Base-by-base conservation (phyloP, 2,888 invertebrate species). In the Geotrupes spiniger region DNA sequence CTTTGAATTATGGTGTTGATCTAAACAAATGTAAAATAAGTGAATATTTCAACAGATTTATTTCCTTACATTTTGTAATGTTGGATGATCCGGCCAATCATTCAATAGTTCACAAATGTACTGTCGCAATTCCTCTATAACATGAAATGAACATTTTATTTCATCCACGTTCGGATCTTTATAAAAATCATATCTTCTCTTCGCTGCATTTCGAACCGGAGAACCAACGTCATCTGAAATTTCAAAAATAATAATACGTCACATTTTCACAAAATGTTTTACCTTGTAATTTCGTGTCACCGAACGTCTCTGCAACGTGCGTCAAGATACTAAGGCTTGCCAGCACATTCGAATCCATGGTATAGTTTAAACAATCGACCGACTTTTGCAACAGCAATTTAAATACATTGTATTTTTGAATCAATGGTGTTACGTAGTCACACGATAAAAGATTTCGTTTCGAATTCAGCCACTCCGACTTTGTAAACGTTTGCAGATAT, bases 61-160 rank as follows among this genome's bases (percentile, higher is more conserved):
- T 40, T 6, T 31, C 65, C 70, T 74, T 74, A 89, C 88, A 72
- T 89, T 86, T 64, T 81, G 80, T 27, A 97, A 72, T 0, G 89
- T 87, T 0, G 96, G 94, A 76, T 96, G 92, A 54, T 92, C 92
- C 0, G 94, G 90, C 90, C 92, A 96, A 58, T 91, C 84, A 0
- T 76, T 74, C 21, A 92, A 72, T 38, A 95, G 73, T 36, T 80
- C 77, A 6, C 75, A 70, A 0, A 88, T 81, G 39, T 80, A 78
- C 1, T 71, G 67, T 51, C 78, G 77, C n/a, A 94, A 79, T 46
- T 75, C 75, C 8, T 81, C 77, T 46, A 96, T 70, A 4, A 92
- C 71, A 1, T 85, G 82, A 6, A 82, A 75, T 61, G 92, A 89
- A 39, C 82, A 79, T 43, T 81, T 80, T 0, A 87, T 84, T 73